phyloP scores from a whole-genome alignment of 2,888 invertebrate genomes.

The Prenolepis imparis region DNA sequence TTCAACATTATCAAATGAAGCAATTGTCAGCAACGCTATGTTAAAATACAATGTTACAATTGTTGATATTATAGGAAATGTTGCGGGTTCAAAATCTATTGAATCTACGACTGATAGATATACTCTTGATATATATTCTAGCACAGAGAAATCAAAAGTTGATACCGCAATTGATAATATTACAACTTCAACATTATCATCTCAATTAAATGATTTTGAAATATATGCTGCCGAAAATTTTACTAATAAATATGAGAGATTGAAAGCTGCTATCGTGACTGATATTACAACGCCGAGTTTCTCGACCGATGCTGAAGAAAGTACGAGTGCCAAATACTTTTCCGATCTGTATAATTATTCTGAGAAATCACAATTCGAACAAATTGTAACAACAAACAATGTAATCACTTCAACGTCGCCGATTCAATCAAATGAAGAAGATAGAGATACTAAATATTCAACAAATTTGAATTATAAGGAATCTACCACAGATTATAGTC shows the following conservation, averaged over 20 bases:
- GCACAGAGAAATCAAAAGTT: not conserved
- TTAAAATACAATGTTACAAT: not conserved
- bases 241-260: slow-evolving; percentile 1
- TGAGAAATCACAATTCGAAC: not conserved
- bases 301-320: not conserved
- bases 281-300: not conserved
- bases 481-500: not conserved
- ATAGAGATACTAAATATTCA: not conserved
- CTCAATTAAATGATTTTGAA: not conserved
- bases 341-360: not conserved
- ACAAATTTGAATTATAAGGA: slow-evolving; percentile 31
- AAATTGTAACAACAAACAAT: not conserved
- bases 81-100: not conserved
- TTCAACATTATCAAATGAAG: not conserved
- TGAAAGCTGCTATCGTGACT: not conserved
- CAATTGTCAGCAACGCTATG: not conserved
- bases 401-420: not conserved
- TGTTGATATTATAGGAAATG: not conserved
- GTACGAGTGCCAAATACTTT: not conserved
- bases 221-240: not conserved
- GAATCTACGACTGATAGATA: not conserved
- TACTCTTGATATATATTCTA: not conserved
- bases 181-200: slow-evolving; percentile 15
- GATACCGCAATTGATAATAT: slow-evolving; percentile 10
- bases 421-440: not conserved